Evolutionary conservation across 1,140 invertebrate genomes (phyloP).

Genomic region (Colletes latitarsis): DNA sequence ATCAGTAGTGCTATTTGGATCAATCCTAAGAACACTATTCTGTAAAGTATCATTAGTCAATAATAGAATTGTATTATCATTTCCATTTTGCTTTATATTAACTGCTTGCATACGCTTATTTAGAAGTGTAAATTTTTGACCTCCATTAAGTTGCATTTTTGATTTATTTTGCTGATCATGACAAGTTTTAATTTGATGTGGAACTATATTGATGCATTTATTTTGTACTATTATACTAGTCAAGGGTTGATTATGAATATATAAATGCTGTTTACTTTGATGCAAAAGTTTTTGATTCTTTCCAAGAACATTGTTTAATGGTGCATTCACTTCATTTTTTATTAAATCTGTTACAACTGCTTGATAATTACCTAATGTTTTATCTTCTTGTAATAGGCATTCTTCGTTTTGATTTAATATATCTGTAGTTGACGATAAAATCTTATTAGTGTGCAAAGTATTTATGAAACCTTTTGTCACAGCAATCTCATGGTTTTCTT

Average conservation of each 20-base stretch:
- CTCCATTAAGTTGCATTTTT: slow-evolving; percentile 62
- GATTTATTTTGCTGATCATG: slow-evolving; percentile 38
- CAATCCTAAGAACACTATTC: slow-evolving; percentile 69
- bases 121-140: slow-evolving; percentile 67
- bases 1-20: slow-evolving; percentile 58
- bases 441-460: slow-evolving; percentile 18
- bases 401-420: slow-evolving; percentile 24
- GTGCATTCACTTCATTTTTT: slow-evolving; percentile 14
- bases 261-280: slow-evolving; percentile 50
- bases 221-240: slow-evolving; percentile 56
- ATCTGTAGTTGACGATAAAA: background rate
- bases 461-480: slow-evolving; percentile 32
- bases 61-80: slow-evolving; percentile 74
- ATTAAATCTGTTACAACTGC: slow-evolving; percentile 22
- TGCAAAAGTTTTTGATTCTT: slow-evolving; percentile 16
- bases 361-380: slow-evolving; percentile 29
- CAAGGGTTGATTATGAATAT: slow-evolving; percentile 52
- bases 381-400: slow-evolving; percentile 1
- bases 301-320: slow-evolving; percentile 17
- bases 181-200: slow-evolving; percentile 24
- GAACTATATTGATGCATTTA: slow-evolving; percentile 55
- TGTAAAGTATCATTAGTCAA: slow-evolving; percentile 65
- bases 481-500: slow-evolving; percentile 35
- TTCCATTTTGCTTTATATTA: slow-evolving; percentile 73
- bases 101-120: slow-evolving; percentile 71